Evolutionary conservation across 2,113 vertebrate species (phyloP), one percentile per base, ranked within the genome.

Genomic region (Eudyptes chrysolophus): DNA sequence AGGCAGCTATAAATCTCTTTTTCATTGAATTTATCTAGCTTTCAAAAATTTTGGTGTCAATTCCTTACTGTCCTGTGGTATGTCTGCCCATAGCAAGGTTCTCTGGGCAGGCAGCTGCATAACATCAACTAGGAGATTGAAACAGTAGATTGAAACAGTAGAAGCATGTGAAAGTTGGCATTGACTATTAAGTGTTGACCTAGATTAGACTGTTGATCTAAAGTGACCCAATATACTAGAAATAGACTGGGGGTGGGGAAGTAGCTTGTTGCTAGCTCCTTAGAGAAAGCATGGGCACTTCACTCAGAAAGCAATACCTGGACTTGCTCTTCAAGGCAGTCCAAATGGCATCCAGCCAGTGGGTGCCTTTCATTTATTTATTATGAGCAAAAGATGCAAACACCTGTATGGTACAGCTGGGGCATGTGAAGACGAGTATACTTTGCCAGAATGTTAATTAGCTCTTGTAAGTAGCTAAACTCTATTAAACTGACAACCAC

Each of bases 401-500:
- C 42, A 64, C 48, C 66, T 76, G 38, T 27, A 4, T 24, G 58
- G 51, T n/a, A 20, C 40, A 71, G 79, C 57, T 30, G 17, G 32
- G 48, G 19, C 6, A 0, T 6, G 17, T 25, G 87, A 91, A 32
- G 71, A 44, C 16, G 51, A 62, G 16, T 68, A 6, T 51, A 51
- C 40, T 52, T 51, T 49, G 24, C 36, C n/a, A 36, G 44, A 76
- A 80, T 81, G 38, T 42, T 89, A 95, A 95, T 68, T 88, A 91
- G 44, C 66, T 80, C 38, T 69, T 80, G 9, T 54, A 76, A 94
- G 61, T 29, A 94, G 40, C 48, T 89, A 78, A 94, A 79, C 60
- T 84, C 48, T 54, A 46, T 82, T 89, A 52, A 90, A 90, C 11
- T 86, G 95, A 69, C 54, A 83, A 11, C 32, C 42, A 29, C 20